Conservation (phyloP, 2,888 invertebrate genomes). For the Rhagium mordax region DNA sequence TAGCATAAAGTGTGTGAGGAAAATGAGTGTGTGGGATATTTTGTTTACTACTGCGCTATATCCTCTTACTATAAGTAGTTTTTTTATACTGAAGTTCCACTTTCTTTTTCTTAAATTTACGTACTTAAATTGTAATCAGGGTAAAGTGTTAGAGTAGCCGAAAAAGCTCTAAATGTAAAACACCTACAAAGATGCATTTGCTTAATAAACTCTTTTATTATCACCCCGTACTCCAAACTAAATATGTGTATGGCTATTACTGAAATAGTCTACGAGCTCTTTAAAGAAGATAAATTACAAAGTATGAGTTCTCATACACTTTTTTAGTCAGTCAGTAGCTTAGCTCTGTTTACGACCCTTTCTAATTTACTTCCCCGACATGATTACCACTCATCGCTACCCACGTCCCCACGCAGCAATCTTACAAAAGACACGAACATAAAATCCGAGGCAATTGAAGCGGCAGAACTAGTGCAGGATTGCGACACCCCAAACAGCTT, state of each 20-base stretch:
- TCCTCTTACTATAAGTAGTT: too few species aligned
- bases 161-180: not conserved
- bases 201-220: not conserved
- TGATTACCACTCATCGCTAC: conserved; percentile 9
- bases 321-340: not conserved
- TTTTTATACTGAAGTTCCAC: too few species aligned
- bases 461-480: conserved; percentile 20
- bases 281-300: conserved; percentile 11
- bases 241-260: not conserved
- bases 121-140: not conserved
- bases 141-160: not conserved
- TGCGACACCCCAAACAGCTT: conserved; percentile 31
- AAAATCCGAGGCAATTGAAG: conserved; percentile 29
- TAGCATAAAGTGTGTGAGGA: too few species aligned
- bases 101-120: not conserved
- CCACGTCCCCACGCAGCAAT: conserved; percentile 16
- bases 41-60: too few species aligned
- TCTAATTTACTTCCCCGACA: conserved; percentile 18
- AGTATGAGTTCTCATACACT: not conserved
- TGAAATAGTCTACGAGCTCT: not conserved
- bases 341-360: not conserved
- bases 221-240: not conserved
- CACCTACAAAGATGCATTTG: not conserved
- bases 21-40: too few species aligned
- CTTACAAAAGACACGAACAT: conserved; percentile 19